Conservation (phyloP, 2,113 vertebrate genomes). For the Trichomycterus rosablanca region DNA sequence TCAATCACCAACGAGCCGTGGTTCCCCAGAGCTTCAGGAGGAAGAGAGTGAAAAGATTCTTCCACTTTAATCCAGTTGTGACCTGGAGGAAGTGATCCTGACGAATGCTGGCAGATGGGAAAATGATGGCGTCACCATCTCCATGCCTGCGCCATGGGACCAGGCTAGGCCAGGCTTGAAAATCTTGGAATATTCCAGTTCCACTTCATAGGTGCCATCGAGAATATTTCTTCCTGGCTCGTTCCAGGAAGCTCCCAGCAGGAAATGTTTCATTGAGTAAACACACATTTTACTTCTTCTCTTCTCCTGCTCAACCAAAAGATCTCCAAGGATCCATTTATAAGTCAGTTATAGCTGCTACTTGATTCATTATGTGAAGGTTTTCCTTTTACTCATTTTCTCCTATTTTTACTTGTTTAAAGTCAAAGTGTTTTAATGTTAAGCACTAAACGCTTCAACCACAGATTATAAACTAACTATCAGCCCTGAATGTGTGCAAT, state of each 20-base stretch:
- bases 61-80: slow-evolving; percentile 23
- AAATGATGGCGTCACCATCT: slow-evolving; percentile 29
- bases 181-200: slow-evolving; percentile 36
- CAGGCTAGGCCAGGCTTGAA: slow-evolving; percentile 2
- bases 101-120: slow-evolving; percentile 28
- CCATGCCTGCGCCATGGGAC: slow-evolving; percentile 12
- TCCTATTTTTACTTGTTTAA: slow-evolving; percentile 27
- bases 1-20: neutral
- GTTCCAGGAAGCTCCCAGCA: slow-evolving; percentile 3
- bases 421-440: slow-evolving; percentile 34
- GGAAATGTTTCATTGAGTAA: slow-evolving; percentile 30
- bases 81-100: slow-evolving; percentile 26
- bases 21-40: slow-evolving; percentile 14
- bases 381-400: slow-evolving; percentile 25
- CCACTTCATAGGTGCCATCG: slow-evolving; percentile 22
- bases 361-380: slow-evolving; percentile 28
- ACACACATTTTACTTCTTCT: slow-evolving; percentile 13
- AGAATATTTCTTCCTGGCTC: slow-evolving; percentile 13
- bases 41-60: slow-evolving; percentile 12
- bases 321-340: slow-evolving; percentile 33
- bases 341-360: slow-evolving; percentile 32
- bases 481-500: neutral
- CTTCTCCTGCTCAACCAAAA: slow-evolving; percentile 9
- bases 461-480: slow-evolving; percentile 34
- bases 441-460: slow-evolving; percentile 32